Evolutionary conservation across 2,888 invertebrate species (phyloP).

Genomic region (Acanthosepion pharaonis): DNA sequence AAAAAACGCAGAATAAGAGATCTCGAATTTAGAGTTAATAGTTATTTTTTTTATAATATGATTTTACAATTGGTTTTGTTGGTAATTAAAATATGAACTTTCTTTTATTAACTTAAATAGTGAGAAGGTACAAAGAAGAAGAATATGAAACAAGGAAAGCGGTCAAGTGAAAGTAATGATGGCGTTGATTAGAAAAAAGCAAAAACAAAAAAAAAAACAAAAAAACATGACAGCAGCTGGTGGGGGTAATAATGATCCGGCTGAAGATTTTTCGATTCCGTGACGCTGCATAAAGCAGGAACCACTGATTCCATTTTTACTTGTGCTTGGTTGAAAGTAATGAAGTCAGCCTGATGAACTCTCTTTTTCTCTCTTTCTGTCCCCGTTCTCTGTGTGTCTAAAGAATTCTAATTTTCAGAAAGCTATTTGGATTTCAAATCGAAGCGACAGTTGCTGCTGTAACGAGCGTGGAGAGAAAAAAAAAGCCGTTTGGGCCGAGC

Average conservation of each 20-base stretch:
- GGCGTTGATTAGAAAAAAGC: background rate
- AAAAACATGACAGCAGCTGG: background rate
- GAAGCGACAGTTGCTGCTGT: background rate
- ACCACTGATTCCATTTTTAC: background rate
- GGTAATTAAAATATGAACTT: background rate
- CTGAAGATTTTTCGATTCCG: background rate
- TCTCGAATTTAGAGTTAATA: too few relatives aligned
- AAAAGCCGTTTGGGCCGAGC: too few relatives aligned
- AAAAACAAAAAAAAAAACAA: background rate
- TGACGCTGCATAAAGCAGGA: slow-evolving; percentile 33
- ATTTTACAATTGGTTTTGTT: background rate
- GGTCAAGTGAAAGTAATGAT: background rate
- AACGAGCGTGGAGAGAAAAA: background rate
- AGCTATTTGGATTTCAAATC: slow-evolving; percentile 21
- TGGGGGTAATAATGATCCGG: background rate
- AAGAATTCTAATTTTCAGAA: background rate
- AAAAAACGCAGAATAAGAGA: too few relatives aligned
- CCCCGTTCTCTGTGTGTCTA: background rate
- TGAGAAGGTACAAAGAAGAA: background rate
- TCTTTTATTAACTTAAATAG: background rate
- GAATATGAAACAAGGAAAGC: background rate
- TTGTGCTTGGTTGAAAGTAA: slow-evolving; percentile 18
- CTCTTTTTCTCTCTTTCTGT: background rate
- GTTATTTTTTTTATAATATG: background rate
- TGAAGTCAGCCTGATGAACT: background rate